Base-by-base conservation (phyloP, 1,140 invertebrate species). In the Megathymus violae region DNA sequence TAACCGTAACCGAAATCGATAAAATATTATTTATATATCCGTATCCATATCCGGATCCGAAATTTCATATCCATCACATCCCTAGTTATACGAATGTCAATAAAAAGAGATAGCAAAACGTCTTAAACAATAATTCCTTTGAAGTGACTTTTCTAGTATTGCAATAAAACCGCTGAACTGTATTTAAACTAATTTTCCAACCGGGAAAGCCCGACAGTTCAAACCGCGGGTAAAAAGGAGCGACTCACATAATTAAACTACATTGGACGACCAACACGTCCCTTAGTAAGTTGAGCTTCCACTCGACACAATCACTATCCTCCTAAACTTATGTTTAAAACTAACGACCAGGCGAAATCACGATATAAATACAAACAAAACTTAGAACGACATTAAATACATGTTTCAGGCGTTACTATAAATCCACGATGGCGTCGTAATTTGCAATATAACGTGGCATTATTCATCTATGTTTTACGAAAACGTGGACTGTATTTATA, bases 341-440 rank as follows among this genome's bases (percentile, higher is more conserved):
- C 16, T n/a, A 51, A 19, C 15, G 17, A 51, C 10, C 17, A 10
- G 15, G 4, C 25, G n/a, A 31, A 44, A 56, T 56, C 14, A 31
- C n/a, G n/a, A 31, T 9, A 44, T 56, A 44, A 56, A 51, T 38
- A 51, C 16, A 38, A 34, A 50, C 36, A 56, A 44, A 56, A 56
- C 52, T 31, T 44, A 56, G 52, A 31, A 44, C 10, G 17, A 14
- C 52, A 56, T 56, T 22, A 67, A 67, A 67, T 27, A 51, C 34
- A 59, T 63, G 65, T 63, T 62, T 62, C 59, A 67, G 52, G 38
- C 48, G 27, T 67, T 34, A 40, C 22, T 48, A 67, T 63, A 67
- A 67, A 67, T 63, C 38, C 52, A 11, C 13, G 43, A 67, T 46
- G 31, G 65, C 52, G 44, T 41, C 59, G 54, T 67, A 58, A 67